phyloP scores from a whole-genome alignment of 2,113 vertebrate genomes.

The Fulica atra region DNA sequence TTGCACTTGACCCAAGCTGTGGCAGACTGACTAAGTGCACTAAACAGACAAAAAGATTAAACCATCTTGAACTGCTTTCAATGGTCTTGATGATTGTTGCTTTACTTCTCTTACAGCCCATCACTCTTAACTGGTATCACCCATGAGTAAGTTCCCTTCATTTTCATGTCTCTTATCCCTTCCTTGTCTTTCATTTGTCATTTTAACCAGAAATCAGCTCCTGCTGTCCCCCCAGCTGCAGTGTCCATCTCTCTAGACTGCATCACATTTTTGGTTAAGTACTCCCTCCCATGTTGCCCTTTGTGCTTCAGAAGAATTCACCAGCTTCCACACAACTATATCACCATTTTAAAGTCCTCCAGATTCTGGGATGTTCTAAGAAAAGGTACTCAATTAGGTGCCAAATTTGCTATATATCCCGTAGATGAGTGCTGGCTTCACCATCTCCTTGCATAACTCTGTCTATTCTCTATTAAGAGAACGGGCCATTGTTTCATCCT shows the following conservation, averaged over 20 bases:
- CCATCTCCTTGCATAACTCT: neutral
- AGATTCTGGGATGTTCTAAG: neutral
- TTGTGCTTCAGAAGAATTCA: neutral
- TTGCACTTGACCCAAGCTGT: neutral
- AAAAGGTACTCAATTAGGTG: neutral
- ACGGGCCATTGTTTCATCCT: neutral
- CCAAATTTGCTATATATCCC: neutral
- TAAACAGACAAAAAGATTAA: neutral
- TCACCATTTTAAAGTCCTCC: neutral
- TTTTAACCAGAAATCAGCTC: neutral
- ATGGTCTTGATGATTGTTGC: neutral
- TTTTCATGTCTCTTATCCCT: neutral
- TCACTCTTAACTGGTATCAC: neutral
- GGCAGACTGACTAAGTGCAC: neutral
- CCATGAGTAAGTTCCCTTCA: neutral
- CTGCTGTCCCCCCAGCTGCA: neutral
- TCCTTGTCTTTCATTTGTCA: neutral
- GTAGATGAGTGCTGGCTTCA: neutral
- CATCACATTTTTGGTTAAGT: neutral
- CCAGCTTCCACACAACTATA: neutral
- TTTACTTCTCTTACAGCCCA: neutral
- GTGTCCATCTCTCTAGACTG: neutral
- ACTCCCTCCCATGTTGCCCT: neutral
- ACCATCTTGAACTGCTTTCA: neutral
- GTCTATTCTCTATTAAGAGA: neutral